These are phyloP conservation scores for Aricia artaxerxes DNA, from an alignment of 2,888 invertebrate species.

Conservation along the genomic window DNA sequence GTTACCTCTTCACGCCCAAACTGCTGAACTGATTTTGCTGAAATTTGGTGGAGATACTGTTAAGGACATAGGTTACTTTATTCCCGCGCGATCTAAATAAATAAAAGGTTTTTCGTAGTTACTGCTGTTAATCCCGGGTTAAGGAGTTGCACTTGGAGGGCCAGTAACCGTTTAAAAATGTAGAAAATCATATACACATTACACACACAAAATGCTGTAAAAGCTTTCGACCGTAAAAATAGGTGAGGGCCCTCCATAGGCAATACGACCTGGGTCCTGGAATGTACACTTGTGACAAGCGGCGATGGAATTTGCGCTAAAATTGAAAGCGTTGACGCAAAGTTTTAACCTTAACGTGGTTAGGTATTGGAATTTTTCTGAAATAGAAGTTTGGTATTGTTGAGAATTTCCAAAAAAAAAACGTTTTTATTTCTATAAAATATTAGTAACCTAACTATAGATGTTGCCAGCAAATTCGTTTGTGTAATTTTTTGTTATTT, in stretches of 20 bases:
- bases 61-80: no score
- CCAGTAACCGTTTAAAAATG: neutral
- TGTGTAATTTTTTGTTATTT: no score
- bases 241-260: neutral
- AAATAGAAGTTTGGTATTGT: neutral
- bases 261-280: neutral
- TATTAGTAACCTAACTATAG: no score
- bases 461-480: no score
- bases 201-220: slow-evolving; percentile 7
- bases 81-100: no score
- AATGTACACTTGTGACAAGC: neutral
- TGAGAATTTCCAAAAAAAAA: no score
- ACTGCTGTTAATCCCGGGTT: no score
- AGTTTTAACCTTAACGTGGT: neutral
- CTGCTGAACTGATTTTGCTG: no score
- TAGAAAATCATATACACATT: neutral
- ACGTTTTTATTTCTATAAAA: no score
- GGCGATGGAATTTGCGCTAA: neutral
- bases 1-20: no score
- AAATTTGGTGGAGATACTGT: no score
- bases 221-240: slow-evolving; percentile 14
- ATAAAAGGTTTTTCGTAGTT: no score
- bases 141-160: neutral
- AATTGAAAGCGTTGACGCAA: neutral
- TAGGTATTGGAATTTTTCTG: neutral